These are phyloP conservation scores for Aelia acuminata DNA, from an alignment of 2,888 invertebrate species.

Conservation along the genomic window DNA sequence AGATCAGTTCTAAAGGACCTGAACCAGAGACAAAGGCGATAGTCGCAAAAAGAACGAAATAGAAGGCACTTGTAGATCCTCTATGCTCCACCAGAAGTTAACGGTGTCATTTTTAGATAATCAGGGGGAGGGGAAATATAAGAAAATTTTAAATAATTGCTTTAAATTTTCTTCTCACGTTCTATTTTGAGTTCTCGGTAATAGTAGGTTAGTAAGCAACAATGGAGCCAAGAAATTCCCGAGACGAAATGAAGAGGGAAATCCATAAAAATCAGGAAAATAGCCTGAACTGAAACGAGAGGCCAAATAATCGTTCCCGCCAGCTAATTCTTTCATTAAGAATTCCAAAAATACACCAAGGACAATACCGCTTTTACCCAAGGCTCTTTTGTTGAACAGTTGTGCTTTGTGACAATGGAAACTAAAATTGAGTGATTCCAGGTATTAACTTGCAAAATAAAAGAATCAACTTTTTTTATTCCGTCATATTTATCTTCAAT, in stretches of 20 bases:
- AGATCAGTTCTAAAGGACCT: too few relatives aligned
- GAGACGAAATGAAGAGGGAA: background rate
- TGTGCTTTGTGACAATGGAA: background rate
- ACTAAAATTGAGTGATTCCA: background rate
- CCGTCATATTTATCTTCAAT: too few relatives aligned
- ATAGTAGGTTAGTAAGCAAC: background rate
- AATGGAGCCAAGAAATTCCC: background rate
- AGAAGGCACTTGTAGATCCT: too few relatives aligned
- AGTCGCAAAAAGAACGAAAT: too few relatives aligned
- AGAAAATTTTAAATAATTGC: too few relatives aligned
- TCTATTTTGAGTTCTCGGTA: background rate
- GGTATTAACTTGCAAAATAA: background rate
- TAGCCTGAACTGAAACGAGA: background rate
- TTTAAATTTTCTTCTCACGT: background rate
- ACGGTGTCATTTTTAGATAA: too few relatives aligned
- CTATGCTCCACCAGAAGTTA: too few relatives aligned
- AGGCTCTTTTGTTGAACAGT: background rate
- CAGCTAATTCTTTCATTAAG: background rate
- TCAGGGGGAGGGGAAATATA: too few relatives aligned
- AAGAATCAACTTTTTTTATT: background rate
- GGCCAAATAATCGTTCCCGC: background rate
- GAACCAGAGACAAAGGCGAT: too few relatives aligned
- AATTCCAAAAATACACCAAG: slow-evolving; percentile 13
- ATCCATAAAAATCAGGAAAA: background rate
- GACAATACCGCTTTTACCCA: background rate